phyloP scores from a whole-genome alignment of 2,888 invertebrate genomes.

The Synergus laeviventris region DNA sequence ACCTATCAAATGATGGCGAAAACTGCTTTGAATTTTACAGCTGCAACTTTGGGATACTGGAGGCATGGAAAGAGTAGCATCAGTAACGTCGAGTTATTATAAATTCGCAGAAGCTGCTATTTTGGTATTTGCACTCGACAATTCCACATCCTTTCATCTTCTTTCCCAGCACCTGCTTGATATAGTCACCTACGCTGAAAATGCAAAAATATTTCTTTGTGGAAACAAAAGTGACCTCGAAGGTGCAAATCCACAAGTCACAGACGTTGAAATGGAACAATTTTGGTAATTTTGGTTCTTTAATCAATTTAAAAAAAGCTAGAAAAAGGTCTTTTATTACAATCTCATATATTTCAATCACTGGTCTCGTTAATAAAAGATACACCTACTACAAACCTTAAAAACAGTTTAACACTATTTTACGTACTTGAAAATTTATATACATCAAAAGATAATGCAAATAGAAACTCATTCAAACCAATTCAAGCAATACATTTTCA shows the following conservation, averaged over 20 bases:
- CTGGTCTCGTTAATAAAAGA: neutral
- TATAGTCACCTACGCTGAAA: constrained; percentile 95
- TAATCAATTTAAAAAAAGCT: constrained; percentile 26
- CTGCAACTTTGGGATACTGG: constrained; percentile 97
- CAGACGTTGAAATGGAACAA: constrained; percentile 91
- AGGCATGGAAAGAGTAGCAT: constrained; percentile 97
- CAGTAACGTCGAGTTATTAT: constrained; percentile 96
- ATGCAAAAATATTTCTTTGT: constrained; percentile 95
- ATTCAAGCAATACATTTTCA: neutral
- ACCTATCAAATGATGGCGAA: neutral
- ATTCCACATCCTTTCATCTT: constrained; percentile 94
- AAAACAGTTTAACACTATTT: neutral
- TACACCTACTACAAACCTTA: neutral
- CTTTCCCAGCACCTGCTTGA: constrained; percentile 94
- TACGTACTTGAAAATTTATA: neutral
- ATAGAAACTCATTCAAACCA: neutral
- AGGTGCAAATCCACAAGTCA: constrained; percentile 85
- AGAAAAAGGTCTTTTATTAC: neutral
- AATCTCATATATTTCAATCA: constrained; percentile 2
- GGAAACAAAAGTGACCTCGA: constrained; percentile 94
- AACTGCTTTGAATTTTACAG: constrained; percentile 77
- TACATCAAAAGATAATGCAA: neutral
- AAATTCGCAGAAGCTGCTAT: constrained; percentile 97
- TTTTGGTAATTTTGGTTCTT: constrained; percentile 81
- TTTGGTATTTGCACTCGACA: constrained; percentile 92